A percentile compares a stretch with the other conserved stretches of the same genome.
Evolutionary conservation across 2,888 invertebrate genomes (phyloP).

Genomic region (Lithodes maja): DNA sequence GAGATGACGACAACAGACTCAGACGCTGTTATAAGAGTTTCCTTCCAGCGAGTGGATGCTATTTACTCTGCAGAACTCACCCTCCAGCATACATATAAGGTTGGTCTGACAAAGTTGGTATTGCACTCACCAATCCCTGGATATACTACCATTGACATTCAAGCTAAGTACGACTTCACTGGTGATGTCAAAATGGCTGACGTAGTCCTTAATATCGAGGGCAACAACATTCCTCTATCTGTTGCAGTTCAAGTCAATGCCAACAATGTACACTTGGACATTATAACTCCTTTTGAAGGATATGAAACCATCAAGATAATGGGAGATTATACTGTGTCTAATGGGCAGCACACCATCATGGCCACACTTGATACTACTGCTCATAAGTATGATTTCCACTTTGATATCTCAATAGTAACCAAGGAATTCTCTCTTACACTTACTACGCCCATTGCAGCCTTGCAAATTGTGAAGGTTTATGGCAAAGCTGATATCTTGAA

Average conservation of each 20-base stretch:
- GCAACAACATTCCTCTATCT: slow-evolving; percentile 23
- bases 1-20: not conserved
- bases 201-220: slow-evolving; percentile 24
- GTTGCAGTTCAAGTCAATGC: slow-evolving; percentile 32
- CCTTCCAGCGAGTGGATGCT: not conserved
- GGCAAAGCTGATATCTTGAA: not conserved
- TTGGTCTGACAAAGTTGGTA: not conserved
- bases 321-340: slow-evolving; percentile 39
- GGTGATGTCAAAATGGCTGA: slow-evolving; percentile 41
- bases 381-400: slow-evolving; percentile 33
- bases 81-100: not conserved
- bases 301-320: slow-evolving; percentile 41
- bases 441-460: slow-evolving; percentile 37
- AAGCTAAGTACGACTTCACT: slow-evolving; percentile 48
- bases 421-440: slow-evolving; percentile 3
- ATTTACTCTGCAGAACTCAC: not conserved
- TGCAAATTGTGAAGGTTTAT: slow-evolving; percentile 12
- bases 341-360: slow-evolving; percentile 13
- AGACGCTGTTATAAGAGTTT: not conserved
- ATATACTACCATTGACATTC: slow-evolving; percentile 28
- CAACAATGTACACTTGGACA: slow-evolving; percentile 42
- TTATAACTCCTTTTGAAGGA: slow-evolving; percentile 58
- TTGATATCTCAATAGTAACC: not conserved
- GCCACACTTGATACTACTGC: slow-evolving; percentile 31
- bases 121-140: slow-evolving; percentile 32